A percentile compares a stretch with the other conserved stretches of the same genome.
Evolutionary conservation across 2,888 invertebrate genomes (phyloP).

Genomic region (Polyommatus icarus): DNA sequence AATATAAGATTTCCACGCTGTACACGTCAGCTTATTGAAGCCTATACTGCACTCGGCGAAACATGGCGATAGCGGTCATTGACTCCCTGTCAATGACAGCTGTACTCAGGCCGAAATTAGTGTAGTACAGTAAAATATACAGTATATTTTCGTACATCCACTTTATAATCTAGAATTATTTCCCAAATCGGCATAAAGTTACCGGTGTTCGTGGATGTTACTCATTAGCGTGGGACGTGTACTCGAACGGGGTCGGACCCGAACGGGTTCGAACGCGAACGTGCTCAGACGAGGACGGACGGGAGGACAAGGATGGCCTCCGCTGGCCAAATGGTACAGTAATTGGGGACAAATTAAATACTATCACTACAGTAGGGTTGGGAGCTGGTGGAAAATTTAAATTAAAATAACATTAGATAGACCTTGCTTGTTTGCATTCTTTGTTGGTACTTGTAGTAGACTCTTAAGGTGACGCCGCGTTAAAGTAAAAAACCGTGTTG

Average conservation of each 20-base stretch:
- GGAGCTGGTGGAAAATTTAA: not conserved
- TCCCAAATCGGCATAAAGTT: not conserved
- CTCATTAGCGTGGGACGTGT: not conserved
- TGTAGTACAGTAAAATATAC: too few relatives aligned
- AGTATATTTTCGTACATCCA: too few relatives aligned
- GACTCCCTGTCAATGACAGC: too few relatives aligned
- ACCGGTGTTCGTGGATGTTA: not conserved
- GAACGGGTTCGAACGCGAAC: not conserved
- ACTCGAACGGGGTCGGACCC: not conserved
- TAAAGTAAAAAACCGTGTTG: too few relatives aligned
- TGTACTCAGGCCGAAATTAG: too few relatives aligned
- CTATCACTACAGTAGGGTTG: not conserved
- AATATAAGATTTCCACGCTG: too few relatives aligned
- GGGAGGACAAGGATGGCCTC: not conserved
- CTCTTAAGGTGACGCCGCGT: too few relatives aligned
- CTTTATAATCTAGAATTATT: not conserved
- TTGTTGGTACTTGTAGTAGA: not conserved
- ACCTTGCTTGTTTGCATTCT: not conserved
- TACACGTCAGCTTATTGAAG: too few relatives aligned
- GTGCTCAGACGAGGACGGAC: not conserved
- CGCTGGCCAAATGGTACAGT: not conserved
- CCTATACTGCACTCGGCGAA: too few relatives aligned
- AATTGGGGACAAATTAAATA: constrained; percentile 14
- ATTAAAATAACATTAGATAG: not conserved
- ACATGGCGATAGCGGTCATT: too few relatives aligned